Base-by-base conservation (phyloP, 64 coral and sea anemone species). In the Actinia tenebrosa region DNA sequence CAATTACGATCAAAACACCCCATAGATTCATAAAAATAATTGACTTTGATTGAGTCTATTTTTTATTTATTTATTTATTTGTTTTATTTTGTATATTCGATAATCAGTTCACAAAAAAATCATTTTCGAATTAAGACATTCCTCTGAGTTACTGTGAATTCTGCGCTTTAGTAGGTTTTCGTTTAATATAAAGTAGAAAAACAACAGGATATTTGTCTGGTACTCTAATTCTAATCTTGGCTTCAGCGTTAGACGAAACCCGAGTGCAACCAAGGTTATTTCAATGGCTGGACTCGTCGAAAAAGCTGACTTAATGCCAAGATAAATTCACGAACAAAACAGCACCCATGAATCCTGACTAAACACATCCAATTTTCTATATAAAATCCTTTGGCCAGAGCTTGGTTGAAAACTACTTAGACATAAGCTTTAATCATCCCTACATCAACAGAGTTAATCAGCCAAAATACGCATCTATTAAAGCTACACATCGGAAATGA, bases 261-360 rank as follows among this genome's bases (percentile, higher is more conserved):
- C 23, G 14, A 75, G 26, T 14, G 26, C 69, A 75, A 26, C 69
- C 23, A 75, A 75, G 26, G 66, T 71, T 27, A 71, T 71, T 71
- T 27, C 25, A 26, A 71, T 71, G 6, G 26, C 69, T 43, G 10
- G 10, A 75, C 69, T 75, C 26, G 42, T 75, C 26, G 69, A 15
- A 3, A 75, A 75, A 75, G 69, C 69, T 75, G 69, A 75, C n/a
- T 75, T 75, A 75, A 75, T 75, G 69, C 69, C 69, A 75, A 75
- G 25, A 75, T 75, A 58, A 55, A 71, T 75, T 43, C 26, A 42
- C 23, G n/a, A 75, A 30, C 11, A 66, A 4, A 66, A 42, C 69
- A 75, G 69, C 69, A 42, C 11, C 27, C 27, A 75, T 9, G 26
- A 42, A 26, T n/a, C 26, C 27, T 30, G 11, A 26, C 23, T 5